Evolutionary conservation across 2,113 vertebrate species (phyloP), one percentile per base, ranked within the genome.

Genomic region (Piprites chloris): DNA sequence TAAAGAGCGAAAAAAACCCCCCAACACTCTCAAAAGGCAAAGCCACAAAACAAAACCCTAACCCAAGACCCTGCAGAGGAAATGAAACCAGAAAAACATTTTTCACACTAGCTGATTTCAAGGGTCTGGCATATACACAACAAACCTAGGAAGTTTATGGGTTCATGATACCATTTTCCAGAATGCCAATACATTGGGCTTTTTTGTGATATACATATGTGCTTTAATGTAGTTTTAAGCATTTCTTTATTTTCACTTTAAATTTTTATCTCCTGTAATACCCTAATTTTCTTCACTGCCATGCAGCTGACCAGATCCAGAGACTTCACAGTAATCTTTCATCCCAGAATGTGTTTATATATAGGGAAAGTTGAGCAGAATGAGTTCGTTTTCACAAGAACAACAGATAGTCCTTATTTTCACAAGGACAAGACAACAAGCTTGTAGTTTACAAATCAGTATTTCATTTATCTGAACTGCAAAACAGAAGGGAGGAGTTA

Each of bases 361-460:
- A 7, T 42, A 85, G 72, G n/a, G 50, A 96, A 94, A 72, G 41
- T 20, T 81, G 42, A 87, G 65, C 62, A 76, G 52, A 58, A 3
- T 9, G 10, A 63, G 69, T 76, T 84, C 82, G 73, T 91, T 96
- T 91, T 93, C 89, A 91, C 61, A 90, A 89, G 91, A 91, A 52
- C 86, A 88, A 95, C 92, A 53, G 65, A 75, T 44, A 87, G n/a
- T 65, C 62, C 28, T 65, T 65, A 16, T 87, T 95, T 92, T 91
- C 84, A 86, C 69, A 85, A 87, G 90, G 89, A 65, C 41, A 62
- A 39, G 59, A 39, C 16, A 90, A 65, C 72, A 97, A 94, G 58
- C 73, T 35, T 86, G 71, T 93, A 53, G 90, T 95, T 92, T 96
- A 71, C 87, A 84, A 89, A 92, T 92, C 87, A 96, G 92, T 68